Evolutionary conservation across 2,113 vertebrate genomes (phyloP).

Genomic region (Carassius auratus): DNA sequence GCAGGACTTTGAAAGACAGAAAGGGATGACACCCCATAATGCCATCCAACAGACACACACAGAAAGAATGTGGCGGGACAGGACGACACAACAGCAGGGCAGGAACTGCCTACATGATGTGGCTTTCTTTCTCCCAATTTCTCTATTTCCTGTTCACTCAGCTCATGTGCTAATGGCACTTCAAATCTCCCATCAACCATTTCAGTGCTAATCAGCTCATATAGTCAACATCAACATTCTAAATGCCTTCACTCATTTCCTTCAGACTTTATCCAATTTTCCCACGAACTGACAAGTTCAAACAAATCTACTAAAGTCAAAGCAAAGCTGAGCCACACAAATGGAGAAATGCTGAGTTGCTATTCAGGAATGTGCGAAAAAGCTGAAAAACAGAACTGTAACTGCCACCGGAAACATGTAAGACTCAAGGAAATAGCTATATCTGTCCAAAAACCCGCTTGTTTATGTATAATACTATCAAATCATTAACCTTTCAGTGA

Average conservation of each 20-base stretch:
- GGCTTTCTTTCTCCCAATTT: slow-evolving; percentile 62
- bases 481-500: no score
- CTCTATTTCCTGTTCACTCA: slow-evolving; percentile 68
- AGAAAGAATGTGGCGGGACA: slow-evolving; percentile 74
- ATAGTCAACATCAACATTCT: slow-evolving; percentile 22
- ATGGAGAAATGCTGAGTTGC: background rate
- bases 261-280: background rate
- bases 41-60: slow-evolving; percentile 50
- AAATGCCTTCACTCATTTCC: slow-evolving; percentile 9
- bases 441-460: background rate
- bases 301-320: background rate
- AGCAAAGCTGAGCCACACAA: background rate
- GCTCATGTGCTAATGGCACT: slow-evolving; percentile 57
- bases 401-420: background rate
- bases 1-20: background rate
- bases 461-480: no score
- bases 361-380: slow-evolving; percentile 22
- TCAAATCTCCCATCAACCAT: slow-evolving; percentile 14
- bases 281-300: slow-evolving; percentile 3
- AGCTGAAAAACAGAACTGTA: slow-evolving; percentile 8
- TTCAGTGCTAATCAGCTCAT: slow-evolving; percentile 18
- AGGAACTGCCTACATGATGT: slow-evolving; percentile 66
- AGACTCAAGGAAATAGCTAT: background rate
- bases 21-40: slow-evolving; percentile 47
- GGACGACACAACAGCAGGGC: slow-evolving; percentile 74